Evolutionary conservation across 1,140 invertebrate species (phyloP).

Genomic region (Drosophila asahinai): DNA sequence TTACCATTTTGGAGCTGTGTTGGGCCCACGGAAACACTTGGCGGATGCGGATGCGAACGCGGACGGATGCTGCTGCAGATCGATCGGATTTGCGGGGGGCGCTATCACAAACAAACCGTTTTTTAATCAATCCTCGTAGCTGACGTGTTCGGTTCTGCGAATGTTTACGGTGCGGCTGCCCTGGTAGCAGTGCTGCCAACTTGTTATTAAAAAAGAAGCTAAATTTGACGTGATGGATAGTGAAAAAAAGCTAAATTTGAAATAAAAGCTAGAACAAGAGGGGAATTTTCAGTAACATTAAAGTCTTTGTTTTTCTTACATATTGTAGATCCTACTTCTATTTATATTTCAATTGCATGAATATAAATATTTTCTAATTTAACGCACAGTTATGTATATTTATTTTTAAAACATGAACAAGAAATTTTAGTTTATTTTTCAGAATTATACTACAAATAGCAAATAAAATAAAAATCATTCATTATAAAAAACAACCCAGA

Average conservation of each 20-base stretch:
- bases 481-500: no score
- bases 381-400: no score
- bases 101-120: constrained; percentile 37
- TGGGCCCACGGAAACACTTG: constrained; percentile 29
- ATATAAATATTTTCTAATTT: no score
- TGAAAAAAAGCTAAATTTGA: neutral
- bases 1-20: constrained; percentile 70
- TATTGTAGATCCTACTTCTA: no score
- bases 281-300: no score
- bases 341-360: no score
- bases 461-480: no score
- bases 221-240: neutral
- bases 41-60: constrained; percentile 26
- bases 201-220: no score
- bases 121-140: constrained; percentile 61
- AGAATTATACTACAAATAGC: neutral
- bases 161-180: constrained; percentile 40
- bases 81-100: constrained; percentile 29
- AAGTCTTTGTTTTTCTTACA: no score
- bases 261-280: no score
- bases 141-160: constrained; percentile 75
- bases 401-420: no score
- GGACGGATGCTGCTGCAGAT: constrained; percentile 16
- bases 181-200: constrained; percentile 1
- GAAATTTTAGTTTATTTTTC: neutral